Evolutionary conservation across 2,888 invertebrate genomes (phyloP).

Genomic region (Drosophila nr. fundita): DNA sequence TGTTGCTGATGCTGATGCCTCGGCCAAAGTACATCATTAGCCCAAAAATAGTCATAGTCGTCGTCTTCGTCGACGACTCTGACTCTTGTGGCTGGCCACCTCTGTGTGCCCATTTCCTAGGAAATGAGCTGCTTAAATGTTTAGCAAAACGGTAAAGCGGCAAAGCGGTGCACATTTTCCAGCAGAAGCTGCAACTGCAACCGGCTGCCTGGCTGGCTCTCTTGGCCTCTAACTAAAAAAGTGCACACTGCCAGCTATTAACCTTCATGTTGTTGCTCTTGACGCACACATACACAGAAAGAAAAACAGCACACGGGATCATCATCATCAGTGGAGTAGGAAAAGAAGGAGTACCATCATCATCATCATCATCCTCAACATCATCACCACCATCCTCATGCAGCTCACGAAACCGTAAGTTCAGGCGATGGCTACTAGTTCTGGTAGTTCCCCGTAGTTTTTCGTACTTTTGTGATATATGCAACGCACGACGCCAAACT

Average conservation of each 20-base stretch:
- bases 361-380: slow-evolving; percentile 11
- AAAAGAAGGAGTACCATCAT: slow-evolving; percentile 1
- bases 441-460: slow-evolving; percentile 29
- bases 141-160: slow-evolving; percentile 74
- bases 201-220: not conserved
- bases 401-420: slow-evolving; percentile 66
- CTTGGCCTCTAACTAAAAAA: slow-evolving; percentile 27
- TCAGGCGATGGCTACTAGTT: slow-evolving; percentile 23
- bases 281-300: not conserved
- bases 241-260: slow-evolving; percentile 69
- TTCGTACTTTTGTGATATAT: slow-evolving; percentile 65
- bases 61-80: slow-evolving; percentile 29
- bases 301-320: slow-evolving; percentile 57
- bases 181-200: slow-evolving; percentile 36
- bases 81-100: slow-evolving; percentile 16
- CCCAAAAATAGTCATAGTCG: slow-evolving; percentile 77
- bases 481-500: slow-evolving; percentile 66
- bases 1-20: slow-evolving; percentile 30
- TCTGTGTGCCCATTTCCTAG: slow-evolving; percentile 71
- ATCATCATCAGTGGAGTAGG: slow-evolving; percentile 31
- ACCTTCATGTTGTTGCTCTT: slow-evolving; percentile 65
- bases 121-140: slow-evolving; percentile 80
- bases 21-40: slow-evolving; percentile 74
- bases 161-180: slow-evolving; percentile 71
- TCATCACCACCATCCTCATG: slow-evolving; percentile 47